Evolutionary conservation across 92 coral and sea anemone genomes (phyloP).

Genomic region (Nematostella vectensis): DNA sequence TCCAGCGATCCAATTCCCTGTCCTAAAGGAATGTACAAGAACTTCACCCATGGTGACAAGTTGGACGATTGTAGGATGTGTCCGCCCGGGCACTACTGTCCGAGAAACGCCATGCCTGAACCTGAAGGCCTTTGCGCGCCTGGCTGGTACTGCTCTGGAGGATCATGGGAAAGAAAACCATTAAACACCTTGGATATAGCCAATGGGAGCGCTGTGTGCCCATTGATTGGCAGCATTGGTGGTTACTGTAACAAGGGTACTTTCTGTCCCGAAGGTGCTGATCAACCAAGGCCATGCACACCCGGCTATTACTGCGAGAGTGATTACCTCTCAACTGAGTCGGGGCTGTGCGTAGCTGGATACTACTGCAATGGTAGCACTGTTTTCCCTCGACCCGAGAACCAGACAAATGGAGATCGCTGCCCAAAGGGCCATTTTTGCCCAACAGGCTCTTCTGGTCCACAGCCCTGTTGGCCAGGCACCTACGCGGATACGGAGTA

Average conservation of each 20-base stretch:
- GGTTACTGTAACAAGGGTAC: slow-evolving; percentile 88
- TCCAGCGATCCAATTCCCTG: slow-evolving; percentile 64
- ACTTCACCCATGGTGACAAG: slow-evolving; percentile 72
- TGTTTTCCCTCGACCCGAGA: slow-evolving; percentile 61
- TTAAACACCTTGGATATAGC: slow-evolving; percentile 64
- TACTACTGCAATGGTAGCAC: slow-evolving; percentile 98
- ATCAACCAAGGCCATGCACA: slow-evolving; percentile 83
- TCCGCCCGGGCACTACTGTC: slow-evolving; percentile 89
- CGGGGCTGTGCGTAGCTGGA: slow-evolving; percentile 86
- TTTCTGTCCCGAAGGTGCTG: slow-evolving; percentile 89
- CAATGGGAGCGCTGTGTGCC: slow-evolving; percentile 79
- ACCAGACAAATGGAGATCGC: slow-evolving; percentile 74
- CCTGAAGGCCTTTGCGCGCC: slow-evolving; percentile 85
- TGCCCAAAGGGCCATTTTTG: slow-evolving; percentile 93
- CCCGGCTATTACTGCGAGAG: slow-evolving; percentile 84
- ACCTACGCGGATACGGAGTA: slow-evolving; percentile 83
- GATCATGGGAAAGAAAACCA: slow-evolving; percentile 92
- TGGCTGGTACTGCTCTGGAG: slow-evolving; percentile 96
- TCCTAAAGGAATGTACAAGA: slow-evolving; percentile 92
- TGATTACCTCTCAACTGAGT: slow-evolving; percentile 66
- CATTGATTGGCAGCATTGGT: slow-evolving; percentile 85
- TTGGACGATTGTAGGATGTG: slow-evolving; percentile 80
- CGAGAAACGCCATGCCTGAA: slow-evolving; percentile 53
- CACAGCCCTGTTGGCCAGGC: slow-evolving; percentile 79
- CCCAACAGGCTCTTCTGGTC: slow-evolving; percentile 78